Evolutionary conservation across 2,113 vertebrate genomes (phyloP).

Genomic region (Indri indri): DNA sequence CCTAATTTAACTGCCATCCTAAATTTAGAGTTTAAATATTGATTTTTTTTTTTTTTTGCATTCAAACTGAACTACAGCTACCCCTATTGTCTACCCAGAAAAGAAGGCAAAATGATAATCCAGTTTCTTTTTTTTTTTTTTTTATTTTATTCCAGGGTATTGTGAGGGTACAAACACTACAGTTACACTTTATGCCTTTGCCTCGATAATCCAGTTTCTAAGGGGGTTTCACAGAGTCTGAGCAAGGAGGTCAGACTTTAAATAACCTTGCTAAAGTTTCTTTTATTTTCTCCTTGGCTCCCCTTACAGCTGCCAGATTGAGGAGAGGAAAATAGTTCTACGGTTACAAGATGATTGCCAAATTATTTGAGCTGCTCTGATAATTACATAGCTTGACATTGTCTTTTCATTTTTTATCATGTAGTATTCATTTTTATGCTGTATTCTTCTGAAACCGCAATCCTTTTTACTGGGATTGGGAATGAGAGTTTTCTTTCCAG

Average conservation of each 20-base stretch:
- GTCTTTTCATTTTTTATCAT: constrained; percentile 32
- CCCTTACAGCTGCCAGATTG: neutral
- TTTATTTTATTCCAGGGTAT: too few species aligned
- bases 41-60: neutral
- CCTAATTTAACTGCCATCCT: constrained; percentile 3
- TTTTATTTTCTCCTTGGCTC: constrained; percentile 42
- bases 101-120: constrained; percentile 13
- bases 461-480: neutral
- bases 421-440: constrained; percentile 13
- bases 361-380: constrained; percentile 26
- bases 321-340: neutral
- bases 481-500: constrained; percentile 41
- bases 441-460: neutral
- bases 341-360: constrained; percentile 13
- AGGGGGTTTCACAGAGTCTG: neutral
- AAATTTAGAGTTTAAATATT: constrained; percentile 19
- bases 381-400: constrained; percentile 27
- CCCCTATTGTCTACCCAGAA: neutral
- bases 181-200: too few species aligned
- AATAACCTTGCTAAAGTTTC: constrained; percentile 28
- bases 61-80: neutral
- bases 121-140: too few species aligned
- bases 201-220: constrained; percentile 24
- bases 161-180: too few species aligned
- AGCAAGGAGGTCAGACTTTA: constrained; percentile 15